Conservation (phyloP, 2,797 vertebrate genomes). For the Clarias pachynema region DNA sequence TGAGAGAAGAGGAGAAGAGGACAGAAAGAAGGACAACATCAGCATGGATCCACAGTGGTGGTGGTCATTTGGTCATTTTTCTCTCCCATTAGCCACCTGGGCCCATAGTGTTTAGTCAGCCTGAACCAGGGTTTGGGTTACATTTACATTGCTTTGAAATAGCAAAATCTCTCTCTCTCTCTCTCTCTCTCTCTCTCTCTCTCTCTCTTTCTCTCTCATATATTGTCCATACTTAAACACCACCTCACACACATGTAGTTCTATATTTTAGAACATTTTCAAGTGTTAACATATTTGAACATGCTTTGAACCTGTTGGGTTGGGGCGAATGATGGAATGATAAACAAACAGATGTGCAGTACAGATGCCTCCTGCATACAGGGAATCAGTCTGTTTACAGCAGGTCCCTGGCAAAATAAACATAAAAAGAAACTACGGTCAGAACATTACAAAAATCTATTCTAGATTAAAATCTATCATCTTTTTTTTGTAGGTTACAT, state of each 20-base stretch:
- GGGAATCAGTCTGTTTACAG: slow-evolving; percentile 1
- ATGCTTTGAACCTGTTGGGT: slow-evolving; percentile 26
- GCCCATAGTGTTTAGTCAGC: slow-evolving; percentile 79
- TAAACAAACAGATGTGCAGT: slow-evolving; percentile 18
- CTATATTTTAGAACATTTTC: slow-evolving; percentile 27
- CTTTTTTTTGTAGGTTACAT: background rate
- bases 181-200: slow-evolving; percentile 27
- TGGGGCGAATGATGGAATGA: slow-evolving; percentile 16
- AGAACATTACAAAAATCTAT: background rate
- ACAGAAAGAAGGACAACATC: slow-evolving; percentile 56
- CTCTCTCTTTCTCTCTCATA: background rate
- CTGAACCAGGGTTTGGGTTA: slow-evolving; percentile 75
- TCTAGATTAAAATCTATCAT: background rate
- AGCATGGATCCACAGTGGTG: slow-evolving; percentile 67
- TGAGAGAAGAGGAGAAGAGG: slow-evolving; percentile 21
- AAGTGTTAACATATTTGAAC: slow-evolving; percentile 26
- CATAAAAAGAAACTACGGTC: background rate
- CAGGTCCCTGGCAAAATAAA: slow-evolving; percentile 24
- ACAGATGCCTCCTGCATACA: slow-evolving; percentile 3
- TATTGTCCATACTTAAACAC: background rate
- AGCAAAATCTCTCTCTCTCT: slow-evolving; percentile 40
- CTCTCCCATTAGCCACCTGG: slow-evolving; percentile 82
- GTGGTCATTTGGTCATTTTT: slow-evolving; percentile 81
- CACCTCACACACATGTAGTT: slow-evolving; percentile 2
- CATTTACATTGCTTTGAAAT: slow-evolving; percentile 77